These are phyloP conservation scores for Patella ulyssiponensis DNA, from an alignment of 2,888 invertebrate species.

Conservation along the genomic window DNA sequence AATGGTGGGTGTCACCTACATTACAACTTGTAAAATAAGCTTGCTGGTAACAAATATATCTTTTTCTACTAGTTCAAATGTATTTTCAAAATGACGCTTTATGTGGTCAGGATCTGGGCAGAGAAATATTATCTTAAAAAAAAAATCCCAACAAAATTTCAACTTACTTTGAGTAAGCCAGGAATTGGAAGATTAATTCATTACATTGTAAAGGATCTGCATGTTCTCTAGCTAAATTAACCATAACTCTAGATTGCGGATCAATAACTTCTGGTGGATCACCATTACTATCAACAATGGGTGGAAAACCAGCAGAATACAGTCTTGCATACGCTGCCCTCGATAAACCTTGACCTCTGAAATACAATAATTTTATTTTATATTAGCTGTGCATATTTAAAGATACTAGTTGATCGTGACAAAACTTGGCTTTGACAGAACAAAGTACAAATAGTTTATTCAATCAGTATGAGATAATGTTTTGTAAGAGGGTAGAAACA, in stretches of 20 bases:
- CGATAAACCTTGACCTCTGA: slow-evolving; percentile 66
- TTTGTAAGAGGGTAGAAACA: too few relatives aligned
- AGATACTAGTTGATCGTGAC: too few relatives aligned
- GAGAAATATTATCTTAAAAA: too few relatives aligned
- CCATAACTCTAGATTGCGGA: slow-evolving; percentile 53
- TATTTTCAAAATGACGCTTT: neutral
- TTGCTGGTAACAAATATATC: neutral
- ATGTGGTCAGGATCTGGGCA: too few relatives aligned
- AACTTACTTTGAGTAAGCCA: slow-evolving; percentile 72
- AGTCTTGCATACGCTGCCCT: slow-evolving; percentile 71
- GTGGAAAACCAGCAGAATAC: slow-evolving; percentile 69
- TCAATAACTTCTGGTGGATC: slow-evolving; percentile 72
- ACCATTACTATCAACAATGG: slow-evolving; percentile 70
- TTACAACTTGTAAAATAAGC: too few relatives aligned
- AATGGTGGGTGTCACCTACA: too few relatives aligned
- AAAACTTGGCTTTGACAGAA: too few relatives aligned
- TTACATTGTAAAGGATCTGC: slow-evolving; percentile 72
- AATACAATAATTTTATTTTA: neutral
- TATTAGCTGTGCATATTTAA: too few relatives aligned
- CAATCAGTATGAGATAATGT: too few relatives aligned
- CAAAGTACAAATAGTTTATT: too few relatives aligned
- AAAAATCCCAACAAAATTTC: neutral
- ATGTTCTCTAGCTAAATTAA: slow-evolving; percentile 66
- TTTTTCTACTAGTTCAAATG: neutral
- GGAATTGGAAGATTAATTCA: slow-evolving; percentile 74